Evolutionary conservation across 2,113 vertebrate species (phyloP), one percentile per base, ranked within the genome.

Genomic region (Psettodes erumei): DNA sequence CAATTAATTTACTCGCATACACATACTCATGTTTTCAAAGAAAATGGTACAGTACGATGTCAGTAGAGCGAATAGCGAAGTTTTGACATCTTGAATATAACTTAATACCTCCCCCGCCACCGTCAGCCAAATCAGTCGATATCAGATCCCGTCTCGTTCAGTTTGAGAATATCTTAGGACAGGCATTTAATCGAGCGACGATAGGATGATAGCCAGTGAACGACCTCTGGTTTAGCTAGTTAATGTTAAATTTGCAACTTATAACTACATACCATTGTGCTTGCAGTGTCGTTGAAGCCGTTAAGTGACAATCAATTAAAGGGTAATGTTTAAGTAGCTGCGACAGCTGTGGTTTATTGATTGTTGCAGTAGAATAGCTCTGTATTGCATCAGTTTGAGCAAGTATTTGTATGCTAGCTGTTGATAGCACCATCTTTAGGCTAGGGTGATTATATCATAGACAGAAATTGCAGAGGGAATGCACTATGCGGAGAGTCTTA

Each of bases 61-160:
- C 32, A 4, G 3, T 23, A 37, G 16, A 18, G 21, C 23, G 4
- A 2, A 18, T 8, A 35, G 4, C 19, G 0, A 0, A 7, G 33
- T 21, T 67, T 71, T 72, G 48, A 4, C 2, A 12, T 58, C 64
- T 83, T 90, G 87, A 93, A 93, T n/a, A 47, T 42, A 76, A 71
- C 88, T 70, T 66, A 59, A 56, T 74, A 38, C 42, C 50, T 71
- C 66, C 69, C 51, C 80, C 66, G 71, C 75, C 79, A 54, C 40
- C 9, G 58, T 38, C 72, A 90, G 88, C 4, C 81, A 76, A 75
- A 81, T 51, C n/a, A 88, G 30, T 91, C 83, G 86, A 91, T 78
- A 6, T 3, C 81, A 66, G 86, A 86, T 10, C 35, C 2, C 1
- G 40, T 61, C 61, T 64, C 19, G 23, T 50, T 53, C 21, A 28